A percentile compares a stretch with the other conserved stretches of the same genome.
phyloP scores from a whole-genome alignment of 2,888 invertebrate species.

The Arctia plantaginis region DNA sequence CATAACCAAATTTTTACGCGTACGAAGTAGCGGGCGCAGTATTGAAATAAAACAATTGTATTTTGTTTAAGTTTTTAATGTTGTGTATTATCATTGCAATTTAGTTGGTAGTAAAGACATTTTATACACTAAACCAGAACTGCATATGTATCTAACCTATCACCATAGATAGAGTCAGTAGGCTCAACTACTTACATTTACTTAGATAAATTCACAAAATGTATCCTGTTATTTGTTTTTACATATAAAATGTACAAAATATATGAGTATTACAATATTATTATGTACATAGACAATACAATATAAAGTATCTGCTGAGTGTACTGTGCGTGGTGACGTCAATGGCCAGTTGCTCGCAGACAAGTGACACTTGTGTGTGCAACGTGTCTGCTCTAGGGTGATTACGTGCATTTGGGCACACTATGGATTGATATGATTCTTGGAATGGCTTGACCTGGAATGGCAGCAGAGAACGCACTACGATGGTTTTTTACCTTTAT shows the following conservation, averaged over 20 bases:
- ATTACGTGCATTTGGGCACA: background rate
- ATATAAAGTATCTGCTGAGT: background rate
- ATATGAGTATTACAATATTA: background rate
- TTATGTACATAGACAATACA: background rate
- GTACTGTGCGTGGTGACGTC: background rate
- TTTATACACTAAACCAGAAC: background rate
- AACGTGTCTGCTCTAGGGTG: background rate
- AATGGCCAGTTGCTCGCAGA: background rate
- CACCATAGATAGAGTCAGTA: conserved; percentile 9
- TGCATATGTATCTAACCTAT: background rate
- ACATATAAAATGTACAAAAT: conserved; percentile 2
- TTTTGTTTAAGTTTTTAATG: background rate
- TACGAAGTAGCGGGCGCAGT: no score
- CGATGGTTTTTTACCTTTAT: no score
- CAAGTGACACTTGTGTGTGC: background rate
- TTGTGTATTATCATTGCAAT: background rate
- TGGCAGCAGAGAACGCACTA: no score
- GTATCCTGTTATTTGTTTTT: background rate
- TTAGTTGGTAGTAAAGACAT: background rate
- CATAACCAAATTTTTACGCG: no score
- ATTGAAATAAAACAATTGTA: background rate
- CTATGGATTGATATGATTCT: background rate
- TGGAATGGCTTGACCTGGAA: background rate
- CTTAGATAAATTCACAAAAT: background rate
- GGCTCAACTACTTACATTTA: conserved; percentile 1